These are phyloP conservation scores for Ceriagrion tenellum DNA, from an alignment of 2,888 invertebrate genomes.

Conservation along the genomic window DNA sequence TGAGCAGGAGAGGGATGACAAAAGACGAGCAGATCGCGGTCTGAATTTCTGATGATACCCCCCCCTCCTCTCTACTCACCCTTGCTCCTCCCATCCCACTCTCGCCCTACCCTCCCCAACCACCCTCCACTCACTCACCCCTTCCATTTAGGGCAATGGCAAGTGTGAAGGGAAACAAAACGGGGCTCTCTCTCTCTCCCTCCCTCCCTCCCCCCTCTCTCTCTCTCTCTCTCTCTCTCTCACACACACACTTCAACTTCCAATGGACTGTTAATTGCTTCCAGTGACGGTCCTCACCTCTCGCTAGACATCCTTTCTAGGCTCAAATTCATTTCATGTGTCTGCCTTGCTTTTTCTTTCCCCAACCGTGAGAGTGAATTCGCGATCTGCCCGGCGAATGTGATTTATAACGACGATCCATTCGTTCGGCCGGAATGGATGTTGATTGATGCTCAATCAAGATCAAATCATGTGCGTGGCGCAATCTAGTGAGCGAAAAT, in stretches of 20 bases:
- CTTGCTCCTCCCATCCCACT: neutral
- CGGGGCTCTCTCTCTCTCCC: too few relatives aligned
- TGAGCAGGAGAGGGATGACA: slow-evolving; percentile 23
- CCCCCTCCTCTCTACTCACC: neutral
- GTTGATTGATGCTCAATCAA: neutral
- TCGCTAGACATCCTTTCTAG: neutral
- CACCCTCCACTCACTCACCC: neutral
- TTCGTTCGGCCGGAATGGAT: neutral
- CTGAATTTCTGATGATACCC: slow-evolving; percentile 7
- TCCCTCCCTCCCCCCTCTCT: too few relatives aligned
- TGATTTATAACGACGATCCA: neutral
- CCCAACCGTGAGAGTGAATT: neutral
- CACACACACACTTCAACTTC: neutral
- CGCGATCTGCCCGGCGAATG: neutral
- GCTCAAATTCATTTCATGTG: neutral
- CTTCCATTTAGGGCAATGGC: neutral
- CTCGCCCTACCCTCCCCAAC: neutral
- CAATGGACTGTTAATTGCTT: neutral
- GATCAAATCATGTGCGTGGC: neutral
- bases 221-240: too few relatives aligned
- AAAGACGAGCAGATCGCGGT: neutral
- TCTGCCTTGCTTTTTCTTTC: neutral
- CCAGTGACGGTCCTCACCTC: neutral
- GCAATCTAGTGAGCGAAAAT: neutral
- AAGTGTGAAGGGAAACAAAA: neutral